phyloP scores from a whole-genome alignment of 1,140 invertebrate species.

The Brachionus angularis region DNA sequence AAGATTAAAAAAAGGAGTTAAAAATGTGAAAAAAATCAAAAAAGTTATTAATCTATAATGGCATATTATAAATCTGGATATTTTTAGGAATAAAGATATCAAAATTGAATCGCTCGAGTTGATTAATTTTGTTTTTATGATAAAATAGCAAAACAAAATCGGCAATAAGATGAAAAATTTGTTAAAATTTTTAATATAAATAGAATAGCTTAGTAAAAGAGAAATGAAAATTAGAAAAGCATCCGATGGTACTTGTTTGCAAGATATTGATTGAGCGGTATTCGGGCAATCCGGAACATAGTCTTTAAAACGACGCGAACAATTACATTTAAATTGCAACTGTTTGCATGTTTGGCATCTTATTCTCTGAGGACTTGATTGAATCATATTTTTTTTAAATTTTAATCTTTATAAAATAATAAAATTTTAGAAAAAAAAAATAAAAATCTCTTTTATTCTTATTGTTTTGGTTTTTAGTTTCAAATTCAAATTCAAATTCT shows the following conservation, averaged over 20 bases:
- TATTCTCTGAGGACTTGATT: too few species aligned
- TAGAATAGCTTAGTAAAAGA: not conserved
- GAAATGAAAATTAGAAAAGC: not conserved
- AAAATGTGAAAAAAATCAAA: not conserved
- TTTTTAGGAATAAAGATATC: not conserved
- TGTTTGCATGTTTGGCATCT: too few species aligned
- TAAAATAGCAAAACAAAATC: not conserved
- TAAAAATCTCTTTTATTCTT: too few species aligned
- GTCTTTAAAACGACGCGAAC: not conserved
- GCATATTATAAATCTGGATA: not conserved
- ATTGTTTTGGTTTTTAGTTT: too few species aligned
- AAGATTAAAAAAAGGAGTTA: not conserved
- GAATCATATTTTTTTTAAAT: too few species aligned
- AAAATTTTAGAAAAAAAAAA: too few species aligned
- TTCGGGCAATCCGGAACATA: not conserved
- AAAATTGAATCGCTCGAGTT: not conserved
- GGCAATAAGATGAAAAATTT: not conserved
- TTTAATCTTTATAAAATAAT: too few species aligned
- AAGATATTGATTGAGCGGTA: not conserved
- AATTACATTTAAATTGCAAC: too few species aligned
- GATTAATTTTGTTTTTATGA: not conserved
- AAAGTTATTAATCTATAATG: not conserved
- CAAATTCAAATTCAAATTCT: too few species aligned
- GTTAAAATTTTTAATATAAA: not conserved
- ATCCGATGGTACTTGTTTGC: not conserved